Base-by-base conservation (phyloP, 2,888 invertebrate genomes). In the Ochropleura leucogaster region DNA sequence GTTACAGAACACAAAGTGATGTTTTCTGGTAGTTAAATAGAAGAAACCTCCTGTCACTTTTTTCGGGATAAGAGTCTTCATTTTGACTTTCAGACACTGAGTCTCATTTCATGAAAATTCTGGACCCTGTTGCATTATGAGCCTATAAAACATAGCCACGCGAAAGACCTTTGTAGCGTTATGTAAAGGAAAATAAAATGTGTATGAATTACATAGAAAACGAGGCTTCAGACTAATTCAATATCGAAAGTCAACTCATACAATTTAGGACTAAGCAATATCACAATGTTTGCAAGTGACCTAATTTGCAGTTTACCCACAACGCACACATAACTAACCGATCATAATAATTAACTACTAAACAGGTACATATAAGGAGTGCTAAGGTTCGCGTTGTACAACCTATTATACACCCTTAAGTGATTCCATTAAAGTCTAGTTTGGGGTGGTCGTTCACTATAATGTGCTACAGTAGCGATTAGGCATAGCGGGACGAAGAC, bases 321-420 rank as follows among this genome's bases (percentile, higher is more conserved):
- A 71, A 88, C 90, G 83, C 77, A 85, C 83, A 89, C 89, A 89
- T 87, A 88, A 86, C 89, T 87, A 89, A 90, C 88, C 89, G 90
- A 92, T 92, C 91, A 93, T 91, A 90, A 91, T 92, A 92, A 93
- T 93, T 92, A 92, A 85, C 90, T 89, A 89, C 90, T 89, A 90
- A 91, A 87, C 87, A 90, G 89, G 89, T 90, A 89, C 88, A 87
- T 88, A 88, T 85, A 87, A 80, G 84, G 84, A 88, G 73, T 74
- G 70, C 74, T 73, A 79, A 74, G 74, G 79, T 80, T 80, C 66
- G 72, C 63, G 64, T 44, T 63, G 68, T 71, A 66, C 83, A 83
- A 72, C 68, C 82, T 72, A 87, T 87, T 85, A 77, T 63, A 74
- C 67, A 83, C 84, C 82, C 82, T 87, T 86, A 74, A 60, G 40